Evolutionary conservation across 2,113 vertebrate genomes (phyloP).

Genomic region (Poeciliopsis turrubarensis): DNA sequence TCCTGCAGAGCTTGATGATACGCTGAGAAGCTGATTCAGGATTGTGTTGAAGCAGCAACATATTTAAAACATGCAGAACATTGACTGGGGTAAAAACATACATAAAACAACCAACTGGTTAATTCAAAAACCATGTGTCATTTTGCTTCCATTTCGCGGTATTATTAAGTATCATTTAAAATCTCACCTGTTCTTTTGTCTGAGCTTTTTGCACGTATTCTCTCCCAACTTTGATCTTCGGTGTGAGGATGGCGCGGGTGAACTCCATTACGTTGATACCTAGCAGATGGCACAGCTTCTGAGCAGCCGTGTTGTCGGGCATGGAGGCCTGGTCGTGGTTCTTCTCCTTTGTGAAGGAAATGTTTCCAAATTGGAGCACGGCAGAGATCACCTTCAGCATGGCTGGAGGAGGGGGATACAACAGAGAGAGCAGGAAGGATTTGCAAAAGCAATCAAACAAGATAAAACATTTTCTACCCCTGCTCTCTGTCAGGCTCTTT

Average conservation of each 20-base stretch:
- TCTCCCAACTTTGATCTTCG: slow-evolving; percentile 91
- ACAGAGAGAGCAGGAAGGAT: slow-evolving; percentile 1
- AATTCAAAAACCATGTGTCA: neutral
- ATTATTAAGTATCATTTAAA: neutral
- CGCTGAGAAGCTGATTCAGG: too few relatives aligned
- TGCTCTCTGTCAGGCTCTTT: neutral
- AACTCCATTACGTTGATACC: slow-evolving; percentile 91
- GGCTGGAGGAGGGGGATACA: slow-evolving; percentile 57
- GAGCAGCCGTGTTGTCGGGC: slow-evolving; percentile 92
- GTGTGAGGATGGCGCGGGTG: slow-evolving; percentile 88
- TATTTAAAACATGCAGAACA: too few relatives aligned
- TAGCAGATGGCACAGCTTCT: slow-evolving; percentile 91
- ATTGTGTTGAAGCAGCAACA: too few relatives aligned
- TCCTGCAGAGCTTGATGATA: too few relatives aligned
- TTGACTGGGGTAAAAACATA: too few relatives aligned
- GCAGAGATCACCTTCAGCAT: slow-evolving; percentile 89
- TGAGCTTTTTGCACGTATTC: slow-evolving; percentile 93
- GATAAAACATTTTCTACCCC: neutral
- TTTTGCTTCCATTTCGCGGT: neutral
- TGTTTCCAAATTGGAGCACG: slow-evolving; percentile 90
- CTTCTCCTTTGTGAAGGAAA: slow-evolving; percentile 86
- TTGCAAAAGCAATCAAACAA: neutral
- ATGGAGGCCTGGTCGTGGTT: slow-evolving; percentile 90
- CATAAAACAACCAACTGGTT: too few relatives aligned
- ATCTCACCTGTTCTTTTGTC: slow-evolving; percentile 88